Evolutionary conservation across 2,888 invertebrate species (phyloP).

Genomic region (Drosophila prolongata): DNA sequence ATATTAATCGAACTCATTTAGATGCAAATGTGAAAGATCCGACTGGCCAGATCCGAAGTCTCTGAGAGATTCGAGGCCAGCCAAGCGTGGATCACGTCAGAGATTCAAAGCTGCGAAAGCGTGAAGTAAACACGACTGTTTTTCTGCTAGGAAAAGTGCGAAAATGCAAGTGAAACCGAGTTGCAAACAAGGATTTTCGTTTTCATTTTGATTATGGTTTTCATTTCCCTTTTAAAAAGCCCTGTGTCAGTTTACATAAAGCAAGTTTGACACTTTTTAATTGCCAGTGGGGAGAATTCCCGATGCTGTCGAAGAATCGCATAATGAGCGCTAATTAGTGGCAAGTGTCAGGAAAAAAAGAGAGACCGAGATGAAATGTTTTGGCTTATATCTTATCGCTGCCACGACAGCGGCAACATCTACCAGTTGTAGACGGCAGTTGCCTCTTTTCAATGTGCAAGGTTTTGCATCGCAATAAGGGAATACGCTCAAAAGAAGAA

Average conservation of each 20-base stretch:
- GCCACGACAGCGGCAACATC: conserved; percentile 30
- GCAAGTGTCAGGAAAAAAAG: conserved; percentile 25
- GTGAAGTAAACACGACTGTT: conserved; percentile 58
- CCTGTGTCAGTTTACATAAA: neutral
- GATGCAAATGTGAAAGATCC: conserved; percentile 64
- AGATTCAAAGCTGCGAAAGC: conserved; percentile 59
- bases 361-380: conserved; percentile 33
- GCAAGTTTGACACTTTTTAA: conserved; percentile 7
- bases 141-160: conserved; percentile 63
- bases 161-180: conserved; percentile 69
- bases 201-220: conserved; percentile 40
- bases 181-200: conserved; percentile 28
- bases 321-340: conserved; percentile 60
- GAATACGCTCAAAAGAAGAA: neutral
- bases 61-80: conserved; percentile 5
- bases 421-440: conserved; percentile 1
- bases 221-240: conserved; percentile 62
- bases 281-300: conserved; percentile 12
- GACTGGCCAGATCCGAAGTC: conserved; percentile 7
- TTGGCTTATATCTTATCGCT: conserved; percentile 53
- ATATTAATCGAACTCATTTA: conserved; percentile 78
- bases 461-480: neutral
- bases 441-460: neutral
- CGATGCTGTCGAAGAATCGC: conserved; percentile 23
- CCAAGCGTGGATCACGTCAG: conserved; percentile 21